phyloP scores from a whole-genome alignment of 2,797 vertebrate genomes.

The Myotis pilosus region DNA sequence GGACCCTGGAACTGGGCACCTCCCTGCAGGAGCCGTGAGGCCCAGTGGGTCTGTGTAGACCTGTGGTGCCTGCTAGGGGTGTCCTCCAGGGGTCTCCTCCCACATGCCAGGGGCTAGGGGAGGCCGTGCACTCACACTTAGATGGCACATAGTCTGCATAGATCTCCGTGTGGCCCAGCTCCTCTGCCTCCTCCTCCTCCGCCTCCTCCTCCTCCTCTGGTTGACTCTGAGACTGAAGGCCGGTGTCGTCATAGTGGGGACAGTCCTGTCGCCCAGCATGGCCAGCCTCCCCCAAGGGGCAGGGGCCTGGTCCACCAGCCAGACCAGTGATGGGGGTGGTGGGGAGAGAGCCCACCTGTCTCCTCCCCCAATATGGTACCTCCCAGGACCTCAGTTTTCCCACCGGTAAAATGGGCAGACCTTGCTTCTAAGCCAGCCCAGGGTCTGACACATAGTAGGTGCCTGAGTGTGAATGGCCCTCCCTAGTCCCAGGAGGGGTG shows the following conservation, averaged over 20 bases:
- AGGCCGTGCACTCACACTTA: slow-evolving; percentile 89
- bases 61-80: neutral
- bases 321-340: neutral
- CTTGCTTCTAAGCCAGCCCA: neutral
- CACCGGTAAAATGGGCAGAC: neutral
- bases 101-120: neutral
- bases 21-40: neutral
- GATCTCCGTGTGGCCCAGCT: slow-evolving; percentile 95
- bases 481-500: neutral
- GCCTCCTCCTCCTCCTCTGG: slow-evolving; percentile 95
- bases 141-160: slow-evolving; percentile 96
- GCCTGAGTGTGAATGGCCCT: neutral
- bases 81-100: neutral
- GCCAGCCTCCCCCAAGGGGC: neutral
- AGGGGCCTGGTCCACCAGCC: neutral
- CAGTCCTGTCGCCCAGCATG: fast-evolving
- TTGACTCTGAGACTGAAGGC: slow-evolving; percentile 81
- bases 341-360: neutral
- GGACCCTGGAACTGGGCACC: neutral
- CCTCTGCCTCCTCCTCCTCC: slow-evolving; percentile 93
- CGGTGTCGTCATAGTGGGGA: neutral
- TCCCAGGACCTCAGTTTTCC: neutral
- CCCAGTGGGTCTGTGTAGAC: no score
- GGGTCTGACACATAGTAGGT: neutral
- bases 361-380: no score